Conservation (phyloP, 2,888 invertebrate species). For the Diabrotica balteata region DNA sequence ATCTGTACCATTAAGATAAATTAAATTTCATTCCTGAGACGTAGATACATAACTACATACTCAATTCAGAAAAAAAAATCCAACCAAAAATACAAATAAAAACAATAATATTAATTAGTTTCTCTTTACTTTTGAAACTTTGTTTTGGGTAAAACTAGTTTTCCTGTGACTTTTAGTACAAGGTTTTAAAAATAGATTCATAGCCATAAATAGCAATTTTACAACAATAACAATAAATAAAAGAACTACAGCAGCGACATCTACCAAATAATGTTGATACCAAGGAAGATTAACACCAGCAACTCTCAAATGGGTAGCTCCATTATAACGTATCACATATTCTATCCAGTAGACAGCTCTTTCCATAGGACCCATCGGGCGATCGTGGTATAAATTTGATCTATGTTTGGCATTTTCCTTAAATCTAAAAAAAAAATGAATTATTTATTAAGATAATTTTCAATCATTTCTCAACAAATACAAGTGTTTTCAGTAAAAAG, state of each 20-base stretch:
- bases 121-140: neutral
- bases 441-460: neutral
- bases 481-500: too few relatives aligned
- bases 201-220: neutral
- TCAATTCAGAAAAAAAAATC: neutral
- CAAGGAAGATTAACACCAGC: constrained; percentile 43
- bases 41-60: neutral
- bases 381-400: constrained; percentile 47
- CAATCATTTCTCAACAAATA: neutral
- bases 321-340: constrained; percentile 49
- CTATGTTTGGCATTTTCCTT: constrained; percentile 41
- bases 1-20: neutral
- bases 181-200: neutral
- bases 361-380: constrained; percentile 46
- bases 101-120: too few relatives aligned
- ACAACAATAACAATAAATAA: neutral
- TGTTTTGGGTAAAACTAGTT: too few relatives aligned
- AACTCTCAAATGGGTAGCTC: constrained; percentile 48
- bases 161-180: neutral
- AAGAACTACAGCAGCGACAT: neutral
- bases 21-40: neutral
- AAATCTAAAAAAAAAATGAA: constrained; percentile 35
- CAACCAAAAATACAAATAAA: too few relatives aligned
- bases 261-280: constrained; percentile 42
- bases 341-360: constrained; percentile 50